These are phyloP conservation scores for Narcine bancroftii DNA, from an alignment of 2,113 vertebrate genomes.

Conservation along the genomic window DNA sequence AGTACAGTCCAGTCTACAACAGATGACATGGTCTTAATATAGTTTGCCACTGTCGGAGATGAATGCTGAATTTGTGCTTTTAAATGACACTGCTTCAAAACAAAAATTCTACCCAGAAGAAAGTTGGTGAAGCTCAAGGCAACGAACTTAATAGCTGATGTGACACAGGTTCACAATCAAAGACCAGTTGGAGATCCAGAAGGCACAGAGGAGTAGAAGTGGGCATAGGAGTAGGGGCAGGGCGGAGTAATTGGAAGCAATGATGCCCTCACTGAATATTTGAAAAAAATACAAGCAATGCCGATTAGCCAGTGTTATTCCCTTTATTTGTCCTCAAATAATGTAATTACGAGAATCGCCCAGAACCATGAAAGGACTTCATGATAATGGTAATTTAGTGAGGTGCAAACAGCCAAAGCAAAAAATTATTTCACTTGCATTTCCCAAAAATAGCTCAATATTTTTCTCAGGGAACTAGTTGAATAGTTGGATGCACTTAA, in stretches of 20 bases:
- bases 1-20: neutral
- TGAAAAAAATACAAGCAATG: neutral
- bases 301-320: neutral
- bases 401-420: neutral
- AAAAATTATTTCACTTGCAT: neutral
- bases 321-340: neutral
- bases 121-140: neutral
- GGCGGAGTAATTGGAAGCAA: neutral
- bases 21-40: neutral
- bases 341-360: neutral
- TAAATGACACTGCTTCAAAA: neutral
- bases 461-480: neutral
- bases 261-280: neutral
- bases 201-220: too few species aligned
- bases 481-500: neutral
- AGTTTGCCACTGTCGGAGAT: neutral
- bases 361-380: neutral
- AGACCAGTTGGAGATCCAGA: too few species aligned
- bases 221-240: too few species aligned
- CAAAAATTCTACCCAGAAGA: neutral
- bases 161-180: too few species aligned
- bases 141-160: neutral
- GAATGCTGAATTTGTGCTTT: neutral
- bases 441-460: neutral
- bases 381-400: neutral